Conservation (phyloP, 2,113 vertebrate genomes). For the Chascanopsetta lugubris region DNA sequence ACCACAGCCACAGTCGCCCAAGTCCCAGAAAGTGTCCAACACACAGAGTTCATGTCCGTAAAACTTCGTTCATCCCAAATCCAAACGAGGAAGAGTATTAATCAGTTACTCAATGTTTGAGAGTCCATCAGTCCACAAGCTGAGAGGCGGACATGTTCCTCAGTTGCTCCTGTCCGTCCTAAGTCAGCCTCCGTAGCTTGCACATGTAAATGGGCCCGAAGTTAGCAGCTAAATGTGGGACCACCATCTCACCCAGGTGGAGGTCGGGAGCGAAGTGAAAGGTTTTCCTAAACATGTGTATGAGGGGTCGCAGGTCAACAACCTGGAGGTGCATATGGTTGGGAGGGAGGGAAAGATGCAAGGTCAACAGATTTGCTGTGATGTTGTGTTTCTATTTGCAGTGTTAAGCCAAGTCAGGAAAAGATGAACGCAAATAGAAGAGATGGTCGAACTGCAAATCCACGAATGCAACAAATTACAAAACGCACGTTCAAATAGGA, state of each 20-base stretch:
- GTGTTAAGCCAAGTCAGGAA: neutral
- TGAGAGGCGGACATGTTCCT: neutral
- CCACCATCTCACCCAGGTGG: conserved; percentile 87
- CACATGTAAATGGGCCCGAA: conserved; percentile 96
- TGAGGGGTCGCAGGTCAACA: conserved; percentile 83
- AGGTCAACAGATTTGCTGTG: neutral
- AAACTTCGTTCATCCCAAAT: neutral
- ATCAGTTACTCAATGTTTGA: neutral
- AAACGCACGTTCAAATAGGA: neutral
- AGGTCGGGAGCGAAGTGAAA: conserved; percentile 87
- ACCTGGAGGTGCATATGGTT: conserved; percentile 46
- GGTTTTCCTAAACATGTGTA: conserved; percentile 81
- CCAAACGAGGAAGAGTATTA: neutral
- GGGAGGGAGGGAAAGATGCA: neutral
- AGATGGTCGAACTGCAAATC: neutral
- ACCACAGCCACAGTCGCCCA: too few relatives aligned
- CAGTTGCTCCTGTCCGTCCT: conserved; percentile 75
- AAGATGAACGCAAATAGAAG: neutral
- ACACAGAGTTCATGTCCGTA: neutral
- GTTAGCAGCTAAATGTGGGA: conserved; percentile 93
- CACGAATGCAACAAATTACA: neutral
- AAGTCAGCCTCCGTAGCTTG: conserved; percentile 83
- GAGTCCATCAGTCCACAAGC: neutral
- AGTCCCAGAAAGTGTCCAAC: neutral
- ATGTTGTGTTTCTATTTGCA: neutral